phyloP scores from a whole-genome alignment of 1,140 invertebrate species.

The Trachelipus rathkii region DNA sequence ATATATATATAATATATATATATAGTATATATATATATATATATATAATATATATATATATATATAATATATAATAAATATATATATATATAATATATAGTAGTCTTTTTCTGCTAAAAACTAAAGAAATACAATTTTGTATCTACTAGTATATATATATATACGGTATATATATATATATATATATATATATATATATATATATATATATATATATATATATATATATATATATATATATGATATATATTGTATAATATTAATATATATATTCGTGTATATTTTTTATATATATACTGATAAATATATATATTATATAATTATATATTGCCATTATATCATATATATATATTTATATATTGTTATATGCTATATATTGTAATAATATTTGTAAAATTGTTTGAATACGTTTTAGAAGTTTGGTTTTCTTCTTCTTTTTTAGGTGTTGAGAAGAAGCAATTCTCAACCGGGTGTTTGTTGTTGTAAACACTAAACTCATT shows the following conservation, averaged over 20 bases:
- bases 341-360: slow-evolving; percentile 17
- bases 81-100: too few relatives aligned
- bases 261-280: too few relatives aligned
- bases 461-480: background rate
- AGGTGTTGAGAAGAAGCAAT: slow-evolving; percentile 3
- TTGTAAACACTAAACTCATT: background rate
- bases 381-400: too few relatives aligned
- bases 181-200: slow-evolving; percentile 22
- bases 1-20: too few relatives aligned
- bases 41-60: too few relatives aligned
- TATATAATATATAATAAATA: too few relatives aligned
- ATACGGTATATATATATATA: slow-evolving; percentile 1
- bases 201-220: slow-evolving; percentile 19
- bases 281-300: slow-evolving; percentile 5
- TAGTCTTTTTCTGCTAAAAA: too few relatives aligned
- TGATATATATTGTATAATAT: too few relatives aligned
- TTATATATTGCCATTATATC: too few relatives aligned
- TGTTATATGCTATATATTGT: background rate
- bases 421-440: slow-evolving; percentile 9
- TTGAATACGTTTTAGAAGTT: background rate
- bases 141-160: too few relatives aligned
- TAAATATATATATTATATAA: slow-evolving; percentile 19
- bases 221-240: slow-evolving; percentile 17
- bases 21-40: too few relatives aligned
- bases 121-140: too few relatives aligned